These are phyloP conservation scores for Micrasema longulum DNA, from an alignment of 1,140 invertebrate genomes.

Conservation along the genomic window DNA sequence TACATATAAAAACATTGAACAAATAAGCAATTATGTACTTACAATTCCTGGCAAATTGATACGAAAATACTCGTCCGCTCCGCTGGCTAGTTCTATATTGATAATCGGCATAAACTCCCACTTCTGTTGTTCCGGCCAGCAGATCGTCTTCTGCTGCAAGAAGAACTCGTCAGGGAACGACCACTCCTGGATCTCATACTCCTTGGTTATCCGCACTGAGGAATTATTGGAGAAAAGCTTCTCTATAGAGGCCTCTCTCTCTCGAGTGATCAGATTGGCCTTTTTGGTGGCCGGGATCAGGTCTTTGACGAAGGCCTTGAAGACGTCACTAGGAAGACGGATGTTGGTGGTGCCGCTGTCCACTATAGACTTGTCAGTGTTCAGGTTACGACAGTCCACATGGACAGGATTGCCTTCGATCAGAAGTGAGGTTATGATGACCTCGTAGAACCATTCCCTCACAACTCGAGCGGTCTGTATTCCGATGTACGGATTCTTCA, in stretches of 20 bases:
- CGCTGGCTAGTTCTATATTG: conserved; percentile 45
- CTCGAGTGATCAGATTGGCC: not conserved
- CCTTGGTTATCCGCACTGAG: not conserved
- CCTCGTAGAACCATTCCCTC: conserved; percentile 53
- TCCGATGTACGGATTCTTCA: conserved; percentile 41
- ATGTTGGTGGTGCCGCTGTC: conserved; percentile 54
- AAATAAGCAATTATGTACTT: no score
- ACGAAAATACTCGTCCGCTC: conserved; percentile 35
- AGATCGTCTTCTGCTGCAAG: conserved; percentile 42
- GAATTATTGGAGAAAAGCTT: conserved; percentile 29
- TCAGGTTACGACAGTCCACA: conserved; percentile 45
- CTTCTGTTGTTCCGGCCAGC: conserved; percentile 34
- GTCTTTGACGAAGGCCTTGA: conserved; percentile 42
- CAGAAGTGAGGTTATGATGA: conserved; percentile 47
- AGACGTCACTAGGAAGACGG: conserved; percentile 46
- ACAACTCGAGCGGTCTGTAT: conserved; percentile 45
- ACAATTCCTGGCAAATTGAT: conserved; percentile 48
- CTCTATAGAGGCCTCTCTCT: conserved; percentile 3
- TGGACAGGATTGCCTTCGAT: conserved; percentile 35
- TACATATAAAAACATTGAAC: no score
- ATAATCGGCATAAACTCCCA: conserved; percentile 46
- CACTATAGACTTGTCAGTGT: conserved; percentile 49
- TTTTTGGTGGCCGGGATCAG: conserved; percentile 32
- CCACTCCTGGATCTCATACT: conserved; percentile 30
- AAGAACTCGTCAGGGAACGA: conserved; percentile 44